Evolutionary conservation across 2,797 vertebrate genomes (phyloP).

Genomic region (Anguilla anguilla): DNA sequence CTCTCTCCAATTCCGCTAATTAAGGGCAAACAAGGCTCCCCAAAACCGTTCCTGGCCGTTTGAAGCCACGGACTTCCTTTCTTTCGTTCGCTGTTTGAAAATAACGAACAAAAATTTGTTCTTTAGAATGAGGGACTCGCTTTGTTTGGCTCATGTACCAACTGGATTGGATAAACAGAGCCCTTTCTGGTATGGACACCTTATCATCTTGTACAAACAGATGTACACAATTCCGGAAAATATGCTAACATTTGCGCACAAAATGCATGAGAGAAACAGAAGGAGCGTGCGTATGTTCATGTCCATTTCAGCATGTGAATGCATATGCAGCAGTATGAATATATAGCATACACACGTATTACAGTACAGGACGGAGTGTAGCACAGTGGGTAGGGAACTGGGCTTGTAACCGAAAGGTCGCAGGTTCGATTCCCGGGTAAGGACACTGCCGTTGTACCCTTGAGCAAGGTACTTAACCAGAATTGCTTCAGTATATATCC

Average conservation of each 20-base stretch:
- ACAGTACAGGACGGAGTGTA: too few relatives aligned
- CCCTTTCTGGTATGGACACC: not conserved
- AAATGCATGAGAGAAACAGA: constrained; percentile 23
- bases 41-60: constrained; percentile 31
- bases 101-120: constrained; percentile 26
- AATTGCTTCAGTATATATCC: too few relatives aligned
- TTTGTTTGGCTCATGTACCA: constrained; percentile 20
- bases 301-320: not conserved
- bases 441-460: too few relatives aligned
- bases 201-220: not conserved
- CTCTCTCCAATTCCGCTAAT: constrained; percentile 25
- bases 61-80: constrained; percentile 36
- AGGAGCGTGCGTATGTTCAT: not conserved
- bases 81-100: constrained; percentile 36
- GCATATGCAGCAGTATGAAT: not conserved
- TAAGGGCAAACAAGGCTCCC: constrained; percentile 12
- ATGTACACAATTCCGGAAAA: constrained; percentile 16
- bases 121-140: constrained; percentile 4
- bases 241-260: constrained; percentile 1
- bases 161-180: constrained; percentile 30
- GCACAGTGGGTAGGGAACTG: too few relatives aligned
- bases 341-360: not conserved
- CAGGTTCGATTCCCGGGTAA: too few relatives aligned
- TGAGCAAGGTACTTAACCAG: too few relatives aligned
- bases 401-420: too few relatives aligned